These are phyloP conservation scores for Galeopsomyia nigrocyanea DNA, from an alignment of 2,888 invertebrate genomes.

Conservation along the genomic window DNA sequence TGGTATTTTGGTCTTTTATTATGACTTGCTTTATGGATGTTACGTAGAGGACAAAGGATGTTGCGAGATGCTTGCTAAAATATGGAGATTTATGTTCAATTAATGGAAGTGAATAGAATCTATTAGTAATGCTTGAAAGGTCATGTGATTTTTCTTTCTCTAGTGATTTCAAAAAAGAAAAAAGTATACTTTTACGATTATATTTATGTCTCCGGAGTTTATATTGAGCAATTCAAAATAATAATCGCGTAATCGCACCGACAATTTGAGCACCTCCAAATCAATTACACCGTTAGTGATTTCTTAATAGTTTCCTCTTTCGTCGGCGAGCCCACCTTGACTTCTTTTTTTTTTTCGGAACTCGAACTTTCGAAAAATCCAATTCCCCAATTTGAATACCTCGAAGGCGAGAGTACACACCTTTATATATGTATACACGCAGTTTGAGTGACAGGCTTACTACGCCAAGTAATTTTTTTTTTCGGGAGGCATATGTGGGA, in stretches of 20 bases:
- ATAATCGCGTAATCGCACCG: too few species aligned
- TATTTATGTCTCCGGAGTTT: too few species aligned
- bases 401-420: slow-evolving; percentile 10
- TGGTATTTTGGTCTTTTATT: slow-evolving; percentile 1
- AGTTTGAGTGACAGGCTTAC: slow-evolving; percentile 42
- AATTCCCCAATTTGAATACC: slow-evolving; percentile 37
- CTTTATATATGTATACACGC: not conserved
- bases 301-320: not conserved
- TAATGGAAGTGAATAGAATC: too few species aligned
- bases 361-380: slow-evolving; percentile 21
- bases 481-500: slow-evolving; percentile 19
- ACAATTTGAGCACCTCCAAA: not conserved
- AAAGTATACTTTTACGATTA: too few species aligned
- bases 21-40: not conserved
- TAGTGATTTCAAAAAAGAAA: too few species aligned
- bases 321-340: not conserved
- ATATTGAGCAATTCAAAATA: too few species aligned
- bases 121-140: too few species aligned
- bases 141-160: too few species aligned
- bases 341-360: not conserved
- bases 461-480: slow-evolving; percentile 1
- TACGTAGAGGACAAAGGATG: not conserved
- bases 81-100: too few species aligned
- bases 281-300: slow-evolving; percentile 19
- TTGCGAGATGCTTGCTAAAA: not conserved